Base-by-base conservation (phyloP, 2,888 invertebrate genomes). In the Agriopis aurantiaria region DNA sequence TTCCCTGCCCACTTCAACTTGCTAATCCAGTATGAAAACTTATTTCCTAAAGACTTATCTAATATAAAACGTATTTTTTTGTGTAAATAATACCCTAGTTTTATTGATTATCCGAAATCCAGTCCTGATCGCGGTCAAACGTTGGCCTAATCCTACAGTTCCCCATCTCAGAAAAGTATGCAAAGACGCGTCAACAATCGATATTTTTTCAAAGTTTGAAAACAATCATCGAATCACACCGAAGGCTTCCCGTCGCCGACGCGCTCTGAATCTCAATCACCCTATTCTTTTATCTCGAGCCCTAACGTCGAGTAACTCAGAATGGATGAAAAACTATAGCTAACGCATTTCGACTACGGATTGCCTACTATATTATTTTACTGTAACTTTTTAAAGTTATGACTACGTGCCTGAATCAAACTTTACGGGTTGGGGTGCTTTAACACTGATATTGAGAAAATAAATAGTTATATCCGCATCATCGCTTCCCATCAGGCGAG, bases 251-350 rank as follows among this genome's bases (percentile, higher is more conserved):
- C 59, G 70, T 49, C 58, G 48, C 17, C 43, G 41, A 75, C 76
- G 70, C 62, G 76, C 70, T 41, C 74, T 68, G 82, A 79, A 78
- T 80, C 75, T 71, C 72, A 76, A 74, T 70, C 69, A 62, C 65
- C 64, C 59, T 52, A 65, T 76, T 65, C 73, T 73, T 81, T 74
- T 78, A 76, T 71, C 74, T 72, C 71, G 59, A 75, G 69, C 74
- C 69, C 73, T 61, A 64, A 14, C 58, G 46, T 48, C 65, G 53
- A 69, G 63, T 70, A 67, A 74, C 73, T 75, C 73, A 74, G 71
- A 69, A 61, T 67, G 63, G 71, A 72, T 73, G 68, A 73, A 73
- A 76, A 74, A 74, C 70, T 74, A 68, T 71, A 60, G 56, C 67
- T 58, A 69, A 76, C 74, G 71, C 66, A 65, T 67, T 73, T 62